phyloP scores from a whole-genome alignment of 2,888 invertebrate species.

The Scotopteryx bipunctaria region DNA sequence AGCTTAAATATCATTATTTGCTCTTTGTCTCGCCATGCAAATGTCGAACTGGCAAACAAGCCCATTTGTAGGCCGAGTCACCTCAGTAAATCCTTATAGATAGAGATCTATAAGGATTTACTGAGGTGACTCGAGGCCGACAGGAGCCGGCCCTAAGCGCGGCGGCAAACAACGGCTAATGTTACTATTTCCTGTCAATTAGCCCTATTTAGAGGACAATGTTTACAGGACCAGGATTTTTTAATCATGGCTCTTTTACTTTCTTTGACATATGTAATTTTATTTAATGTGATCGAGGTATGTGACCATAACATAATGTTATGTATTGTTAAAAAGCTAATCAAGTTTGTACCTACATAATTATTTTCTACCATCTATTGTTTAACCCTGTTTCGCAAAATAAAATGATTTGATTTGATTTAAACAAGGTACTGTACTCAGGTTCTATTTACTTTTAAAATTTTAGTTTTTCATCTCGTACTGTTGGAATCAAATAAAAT shows the following conservation, averaged over 20 bases:
- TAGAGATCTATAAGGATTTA: slow-evolving; percentile 6
- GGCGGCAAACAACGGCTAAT: slow-evolving; percentile 56
- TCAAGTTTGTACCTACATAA: too few relatives aligned
- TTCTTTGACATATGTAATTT: not conserved
- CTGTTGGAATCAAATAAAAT: too few relatives aligned
- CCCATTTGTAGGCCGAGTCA: slow-evolving; percentile 28
- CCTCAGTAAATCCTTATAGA: too few relatives aligned
- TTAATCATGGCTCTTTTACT: not conserved
- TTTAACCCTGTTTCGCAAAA: too few relatives aligned
- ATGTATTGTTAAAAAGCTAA: too few relatives aligned
- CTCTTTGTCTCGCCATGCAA: slow-evolving; percentile 10
- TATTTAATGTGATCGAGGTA: too few relatives aligned
- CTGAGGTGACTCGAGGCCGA: slow-evolving; percentile 27
- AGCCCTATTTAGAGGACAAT: slow-evolving; percentile 43
- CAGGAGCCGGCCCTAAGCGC: slow-evolving; percentile 48
- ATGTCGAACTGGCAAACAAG: not conserved
- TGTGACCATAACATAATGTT: too few relatives aligned
- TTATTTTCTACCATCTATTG: too few relatives aligned
- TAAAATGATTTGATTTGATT: too few relatives aligned
- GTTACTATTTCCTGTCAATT: slow-evolving; percentile 74
- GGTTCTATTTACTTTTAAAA: too few relatives aligned
- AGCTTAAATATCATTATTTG: slow-evolving; percentile 5
- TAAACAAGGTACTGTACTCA: too few relatives aligned
- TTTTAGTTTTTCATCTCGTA: too few relatives aligned
- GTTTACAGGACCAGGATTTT: slow-evolving; percentile 13